phyloP scores from a whole-genome alignment of 2,888 invertebrate genomes.

The Tenthredo mesomela region DNA sequence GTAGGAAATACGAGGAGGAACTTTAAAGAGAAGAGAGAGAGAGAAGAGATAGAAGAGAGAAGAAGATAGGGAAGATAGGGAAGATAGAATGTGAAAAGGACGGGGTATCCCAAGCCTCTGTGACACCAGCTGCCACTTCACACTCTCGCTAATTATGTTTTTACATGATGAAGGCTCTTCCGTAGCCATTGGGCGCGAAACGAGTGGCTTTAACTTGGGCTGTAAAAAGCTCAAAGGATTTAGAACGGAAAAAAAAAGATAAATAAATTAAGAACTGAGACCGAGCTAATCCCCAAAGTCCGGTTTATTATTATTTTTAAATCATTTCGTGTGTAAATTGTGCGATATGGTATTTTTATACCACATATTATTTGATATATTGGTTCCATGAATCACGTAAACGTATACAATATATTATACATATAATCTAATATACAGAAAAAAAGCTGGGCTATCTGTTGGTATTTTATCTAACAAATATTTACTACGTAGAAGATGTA shows the following conservation, averaged over 20 bases:
- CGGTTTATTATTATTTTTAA: neutral
- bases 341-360: neutral
- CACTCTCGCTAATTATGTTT: constrained; percentile 45
- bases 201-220: constrained; percentile 16
- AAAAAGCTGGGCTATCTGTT: too few relatives aligned
- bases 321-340: neutral
- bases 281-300: neutral
- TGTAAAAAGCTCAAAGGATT: constrained; percentile 23
- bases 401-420: too few relatives aligned
- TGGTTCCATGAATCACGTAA: too few relatives aligned
- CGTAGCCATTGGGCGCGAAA: constrained; percentile 24
- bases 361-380: neutral
- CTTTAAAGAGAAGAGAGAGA: neutral
- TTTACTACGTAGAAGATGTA: too few relatives aligned
- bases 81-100: neutral
- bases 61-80: neutral
- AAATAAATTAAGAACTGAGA: neutral
- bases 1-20: neutral
- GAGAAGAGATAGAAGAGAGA: neutral
- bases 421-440: too few relatives aligned
- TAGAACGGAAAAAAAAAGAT: constrained; percentile 28
- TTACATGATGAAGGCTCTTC: constrained; percentile 26
- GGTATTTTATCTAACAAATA: too few relatives aligned
- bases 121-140: constrained; percentile 33
- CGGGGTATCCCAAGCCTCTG: neutral